These are phyloP conservation scores for Tympanoctomys barrerae DNA, from an alignment of 2,797 vertebrate genomes.

Conservation along the genomic window DNA sequence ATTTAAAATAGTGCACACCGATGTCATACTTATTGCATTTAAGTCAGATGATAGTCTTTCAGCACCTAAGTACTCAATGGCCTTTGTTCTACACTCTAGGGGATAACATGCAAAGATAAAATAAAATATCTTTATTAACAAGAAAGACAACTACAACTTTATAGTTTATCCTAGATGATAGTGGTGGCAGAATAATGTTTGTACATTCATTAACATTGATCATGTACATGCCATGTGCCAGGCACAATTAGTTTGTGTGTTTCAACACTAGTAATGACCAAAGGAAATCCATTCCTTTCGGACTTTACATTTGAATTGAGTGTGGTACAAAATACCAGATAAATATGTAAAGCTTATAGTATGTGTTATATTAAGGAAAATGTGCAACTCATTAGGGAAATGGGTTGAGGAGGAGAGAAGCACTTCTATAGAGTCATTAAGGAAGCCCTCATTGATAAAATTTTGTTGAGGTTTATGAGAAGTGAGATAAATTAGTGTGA, in stretches of 20 bases:
- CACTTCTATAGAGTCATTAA: background rate
- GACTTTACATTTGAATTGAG: background rate
- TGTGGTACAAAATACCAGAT: background rate
- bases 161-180: background rate
- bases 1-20: background rate
- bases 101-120: background rate
- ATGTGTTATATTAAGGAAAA: background rate
- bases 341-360: background rate
- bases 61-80: background rate
- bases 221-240: accelerated
- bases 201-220: background rate
- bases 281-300: background rate
- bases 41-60: background rate
- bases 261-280: background rate
- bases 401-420: background rate
- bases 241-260: background rate
- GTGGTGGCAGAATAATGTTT: background rate
- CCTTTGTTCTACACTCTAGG: background rate
- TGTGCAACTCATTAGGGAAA: background rate
- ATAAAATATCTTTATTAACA: background rate
- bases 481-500: background rate
- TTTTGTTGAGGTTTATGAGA: background rate
- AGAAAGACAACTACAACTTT: background rate
- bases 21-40: background rate
- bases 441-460: background rate